phyloP scores from a whole-genome alignment of 1,140 invertebrate species.

The Babylonia areolata region DNA sequence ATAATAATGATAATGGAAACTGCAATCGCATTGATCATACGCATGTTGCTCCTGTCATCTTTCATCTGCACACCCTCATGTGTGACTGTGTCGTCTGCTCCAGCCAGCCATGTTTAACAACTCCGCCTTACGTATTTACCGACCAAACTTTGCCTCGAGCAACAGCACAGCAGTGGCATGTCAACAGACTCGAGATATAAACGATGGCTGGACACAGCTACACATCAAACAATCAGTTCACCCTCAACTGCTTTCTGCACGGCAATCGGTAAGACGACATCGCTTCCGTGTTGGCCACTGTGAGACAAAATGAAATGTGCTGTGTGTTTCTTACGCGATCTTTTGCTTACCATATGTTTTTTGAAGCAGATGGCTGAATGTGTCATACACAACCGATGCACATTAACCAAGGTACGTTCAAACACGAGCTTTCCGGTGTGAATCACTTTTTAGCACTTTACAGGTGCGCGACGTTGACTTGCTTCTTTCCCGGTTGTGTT shows the following conservation, averaged over 20 bases:
- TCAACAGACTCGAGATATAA: background rate
- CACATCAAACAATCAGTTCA: background rate
- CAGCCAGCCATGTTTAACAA: conserved; percentile 14
- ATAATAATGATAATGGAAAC: no score
- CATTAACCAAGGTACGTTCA: background rate
- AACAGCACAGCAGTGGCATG: conserved; percentile 22
- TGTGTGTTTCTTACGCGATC: background rate
- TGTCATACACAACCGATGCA: background rate
- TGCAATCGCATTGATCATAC: no score
- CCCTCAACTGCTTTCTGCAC: background rate
- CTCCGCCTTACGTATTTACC: background rate
- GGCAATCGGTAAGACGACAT: background rate
- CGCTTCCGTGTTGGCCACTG: conserved; percentile 1
- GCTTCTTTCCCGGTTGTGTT: background rate
- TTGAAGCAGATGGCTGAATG: conserved; percentile 4
- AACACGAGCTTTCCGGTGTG: background rate
- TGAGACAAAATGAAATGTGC: background rate
- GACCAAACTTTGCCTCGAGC: conserved; percentile 11
- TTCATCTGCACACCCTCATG: no score
- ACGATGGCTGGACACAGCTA: background rate
- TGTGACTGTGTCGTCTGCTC: conserved; percentile 8
- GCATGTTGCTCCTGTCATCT: no score
- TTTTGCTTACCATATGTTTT: conserved; percentile 17
- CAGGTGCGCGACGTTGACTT: conserved; percentile 20
- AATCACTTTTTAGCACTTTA: conserved; percentile 20